Percentiles rank a stretch among this genome's conserved stretches.
Evolutionary conservation across 1,140 invertebrate species (phyloP).

Genomic region (Proctacanthus coquilletti): DNA sequence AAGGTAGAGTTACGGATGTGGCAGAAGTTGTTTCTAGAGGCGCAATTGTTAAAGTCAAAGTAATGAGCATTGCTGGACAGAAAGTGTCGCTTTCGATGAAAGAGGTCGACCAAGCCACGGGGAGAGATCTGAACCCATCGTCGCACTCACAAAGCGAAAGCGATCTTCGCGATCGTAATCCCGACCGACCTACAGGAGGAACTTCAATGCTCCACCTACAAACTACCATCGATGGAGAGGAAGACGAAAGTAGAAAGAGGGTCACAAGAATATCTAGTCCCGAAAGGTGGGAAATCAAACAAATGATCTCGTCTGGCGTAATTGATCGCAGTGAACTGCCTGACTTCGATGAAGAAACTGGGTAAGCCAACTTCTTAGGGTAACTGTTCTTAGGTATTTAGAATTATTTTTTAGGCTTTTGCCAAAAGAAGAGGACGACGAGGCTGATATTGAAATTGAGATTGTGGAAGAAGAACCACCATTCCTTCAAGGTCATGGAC

Average conservation of each 20-base stretch:
- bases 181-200: slow-evolving; percentile 53
- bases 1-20: slow-evolving; percentile 89
- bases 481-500: slow-evolving; percentile 81
- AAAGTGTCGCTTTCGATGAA: slow-evolving; percentile 97
- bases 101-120: slow-evolving; percentile 91
- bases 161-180: slow-evolving; percentile 63
- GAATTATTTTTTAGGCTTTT: slow-evolving; percentile 6
- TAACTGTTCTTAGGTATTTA: not conserved
- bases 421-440: slow-evolving; percentile 81
- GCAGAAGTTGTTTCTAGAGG: slow-evolving; percentile 85
- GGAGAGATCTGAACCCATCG: slow-evolving; percentile 84
- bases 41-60: slow-evolving; percentile 84
- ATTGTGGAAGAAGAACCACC: slow-evolving; percentile 96
- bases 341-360: slow-evolving; percentile 83
- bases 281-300: slow-evolving; percentile 81
- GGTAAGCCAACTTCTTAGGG: slow-evolving; percentile 17
- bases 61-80: slow-evolving; percentile 76
- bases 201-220: slow-evolving; percentile 52
- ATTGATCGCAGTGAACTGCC: slow-evolving; percentile 77
- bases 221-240: slow-evolving; percentile 53
- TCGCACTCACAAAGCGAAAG: slow-evolving; percentile 43
- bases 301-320: slow-evolving; percentile 75
- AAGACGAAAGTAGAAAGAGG: slow-evolving; percentile 57
- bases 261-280: slow-evolving; percentile 91
- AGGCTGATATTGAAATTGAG: slow-evolving; percentile 98